Base-by-base conservation (phyloP, 2,113 vertebrate species). In the Bostrychus sinensis region DNA sequence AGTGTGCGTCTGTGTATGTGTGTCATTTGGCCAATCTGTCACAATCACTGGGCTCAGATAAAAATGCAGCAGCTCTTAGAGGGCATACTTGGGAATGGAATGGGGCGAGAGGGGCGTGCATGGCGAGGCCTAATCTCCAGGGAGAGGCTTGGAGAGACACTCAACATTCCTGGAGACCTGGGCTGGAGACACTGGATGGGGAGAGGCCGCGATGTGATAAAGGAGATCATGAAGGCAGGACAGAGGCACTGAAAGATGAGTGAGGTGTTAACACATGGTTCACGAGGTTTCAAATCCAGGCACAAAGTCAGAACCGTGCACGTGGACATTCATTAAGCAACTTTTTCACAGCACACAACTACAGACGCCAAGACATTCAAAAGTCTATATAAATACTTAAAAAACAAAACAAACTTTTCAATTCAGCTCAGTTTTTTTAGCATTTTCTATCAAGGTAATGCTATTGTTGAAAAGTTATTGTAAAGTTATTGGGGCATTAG, bases 21-120 rank as follows among this genome's bases (percentile, higher is more conserved):
- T 88, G 81, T 86, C 85, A 80, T 86, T 86, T 81, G 78, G 75
- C 75, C 79, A 86, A 88, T 91, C 89, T 83, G 77, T 89, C 85
- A 86, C 88, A 91, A 89, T 88, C 88, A 81, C 82, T 34, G 0
- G 81, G 89, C 89, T 91, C 86, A 88, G 88, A 89, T 89, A 89
- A 88, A 89, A 88, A 90, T 88, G 89, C 77, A 12, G 58, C 82
- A 80, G 78, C 87, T 89, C 85, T 88, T 85, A 75, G 80, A 77
- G 82, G 82, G 72, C 78, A 85, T 81, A 88, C 86, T 88, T 80
- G 78, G 77, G 78, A 85, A 77, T 78, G 83, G 89, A 88, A 88
- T 91, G 87, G 81, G 53, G 77, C 42, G 53, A 43, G 57, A 36
- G 57, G 62, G 48, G 56, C 39, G 50, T 11, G 53, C 51, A 68